Conservation (phyloP, 2,888 invertebrate genomes). For the Gari tellinella region DNA sequence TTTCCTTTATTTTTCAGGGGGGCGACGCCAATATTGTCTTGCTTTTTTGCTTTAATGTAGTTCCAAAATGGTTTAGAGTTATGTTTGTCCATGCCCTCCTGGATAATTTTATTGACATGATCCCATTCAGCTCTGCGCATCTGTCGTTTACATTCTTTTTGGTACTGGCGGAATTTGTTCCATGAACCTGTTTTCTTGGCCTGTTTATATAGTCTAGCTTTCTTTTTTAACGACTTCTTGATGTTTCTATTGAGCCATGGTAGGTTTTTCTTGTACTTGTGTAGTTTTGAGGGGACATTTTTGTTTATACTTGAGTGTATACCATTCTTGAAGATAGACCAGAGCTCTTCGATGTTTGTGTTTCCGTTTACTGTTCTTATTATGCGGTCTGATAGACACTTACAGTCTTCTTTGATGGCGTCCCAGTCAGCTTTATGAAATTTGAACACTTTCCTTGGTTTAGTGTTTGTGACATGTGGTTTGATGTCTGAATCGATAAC, state of each 20-base stretch:
- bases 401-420: conserved; percentile 19
- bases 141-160: conserved; percentile 16
- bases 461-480: too few relatives aligned
- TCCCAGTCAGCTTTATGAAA: conserved; percentile 19
- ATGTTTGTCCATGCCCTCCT: conserved; percentile 28
- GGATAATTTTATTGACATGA: conserved; percentile 31
- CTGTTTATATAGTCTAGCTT: conserved; percentile 33
- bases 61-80: conserved; percentile 36
- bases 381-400: conserved; percentile 2
- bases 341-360: conserved; percentile 23
- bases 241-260: conserved; percentile 28
- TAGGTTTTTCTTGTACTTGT: conserved; percentile 13
- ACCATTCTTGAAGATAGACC: conserved; percentile 26
- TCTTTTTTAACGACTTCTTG: conserved; percentile 21
- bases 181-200: conserved; percentile 30
- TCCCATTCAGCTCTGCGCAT: conserved; percentile 39
- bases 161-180: conserved; percentile 18
- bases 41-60: conserved; percentile 25
- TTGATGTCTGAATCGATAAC: too few relatives aligned
- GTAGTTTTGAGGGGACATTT: conserved; percentile 30
- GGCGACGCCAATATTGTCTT: conserved; percentile 32
- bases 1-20: conserved; percentile 29
- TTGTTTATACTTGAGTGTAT: conserved; percentile 5
- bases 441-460: conserved; percentile 13
- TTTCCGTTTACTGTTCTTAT: conserved; percentile 7